Percentiles rank a stretch among this genome's conserved stretches.
Conservation (phyloP, 2,113 vertebrate genomes). For the Puntigrus tetrazona region DNA sequence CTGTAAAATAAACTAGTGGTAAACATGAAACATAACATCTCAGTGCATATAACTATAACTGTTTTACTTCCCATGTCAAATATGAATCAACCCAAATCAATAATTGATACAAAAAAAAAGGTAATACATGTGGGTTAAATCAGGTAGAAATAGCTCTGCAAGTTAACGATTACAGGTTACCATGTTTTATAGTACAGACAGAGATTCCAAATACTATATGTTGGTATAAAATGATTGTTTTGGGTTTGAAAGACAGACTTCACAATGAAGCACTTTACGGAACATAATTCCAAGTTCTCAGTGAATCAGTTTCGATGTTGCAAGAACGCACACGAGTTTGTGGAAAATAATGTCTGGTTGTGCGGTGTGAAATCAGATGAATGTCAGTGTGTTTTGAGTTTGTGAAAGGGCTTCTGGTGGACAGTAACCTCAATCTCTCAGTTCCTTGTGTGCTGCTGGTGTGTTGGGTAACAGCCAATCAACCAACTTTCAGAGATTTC, state of each 20-base stretch:
- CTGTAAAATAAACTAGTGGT: too few relatives aligned
- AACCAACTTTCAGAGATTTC: conserved; percentile 56
- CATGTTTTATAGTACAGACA: not conserved
- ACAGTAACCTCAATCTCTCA: conserved; percentile 36
- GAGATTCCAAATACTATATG: too few relatives aligned
- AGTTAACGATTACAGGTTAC: not conserved
- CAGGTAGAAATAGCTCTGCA: not conserved
- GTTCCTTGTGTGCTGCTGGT: conserved; percentile 28
- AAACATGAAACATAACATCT: too few relatives aligned
- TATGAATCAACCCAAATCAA: not conserved
- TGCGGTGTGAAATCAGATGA: conserved; percentile 9
- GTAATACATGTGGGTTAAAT: not conserved
- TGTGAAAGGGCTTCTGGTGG: conserved; percentile 5
- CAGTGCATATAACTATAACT: too few relatives aligned
- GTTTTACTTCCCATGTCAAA: not conserved
- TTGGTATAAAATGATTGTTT: too few relatives aligned
- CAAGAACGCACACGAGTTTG: not conserved
- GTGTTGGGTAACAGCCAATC: conserved; percentile 56
- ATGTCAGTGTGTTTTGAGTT: not conserved
- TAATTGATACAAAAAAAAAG: not conserved
- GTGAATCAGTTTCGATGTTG: not conserved
- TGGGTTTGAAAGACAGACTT: not conserved
- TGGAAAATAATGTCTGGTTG: not conserved
- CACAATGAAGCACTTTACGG: not conserved
- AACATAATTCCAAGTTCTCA: not conserved